These are phyloP conservation scores for Prosopocoilus inquinatus DNA, from an alignment of 2,888 invertebrate genomes.

Conservation along the genomic window DNA sequence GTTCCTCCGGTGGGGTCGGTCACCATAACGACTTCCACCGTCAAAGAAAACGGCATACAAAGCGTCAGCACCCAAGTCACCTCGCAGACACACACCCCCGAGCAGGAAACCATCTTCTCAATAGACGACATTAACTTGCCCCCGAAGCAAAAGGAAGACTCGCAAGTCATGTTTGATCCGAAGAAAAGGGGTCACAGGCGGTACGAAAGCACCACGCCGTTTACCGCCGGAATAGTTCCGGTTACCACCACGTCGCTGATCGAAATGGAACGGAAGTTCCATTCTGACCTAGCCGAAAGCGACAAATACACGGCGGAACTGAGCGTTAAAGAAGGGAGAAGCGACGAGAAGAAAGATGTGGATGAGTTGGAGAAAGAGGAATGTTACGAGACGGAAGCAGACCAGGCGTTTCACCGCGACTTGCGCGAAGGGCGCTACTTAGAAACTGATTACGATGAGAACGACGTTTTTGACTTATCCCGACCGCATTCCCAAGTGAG, in stretches of 20 bases:
- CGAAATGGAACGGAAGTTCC: slow-evolving; percentile 37
- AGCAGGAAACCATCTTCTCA: slow-evolving; percentile 10
- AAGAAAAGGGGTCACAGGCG: slow-evolving; percentile 57
- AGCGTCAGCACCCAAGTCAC: slow-evolving; percentile 58
- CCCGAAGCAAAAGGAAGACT: slow-evolving; percentile 11
- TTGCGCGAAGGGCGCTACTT: slow-evolving; percentile 45
- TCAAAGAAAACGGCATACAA: slow-evolving; percentile 52
- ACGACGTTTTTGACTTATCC: slow-evolving; percentile 27
- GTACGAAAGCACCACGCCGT: slow-evolving; percentile 54
- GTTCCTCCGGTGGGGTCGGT: slow-evolving; percentile 50
- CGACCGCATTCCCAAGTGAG: slow-evolving; percentile 41
- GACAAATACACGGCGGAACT: slow-evolving; percentile 44
- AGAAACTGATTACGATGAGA: slow-evolving; percentile 38
- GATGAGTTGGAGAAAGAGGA: slow-evolving; percentile 48
- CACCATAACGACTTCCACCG: slow-evolving; percentile 54
- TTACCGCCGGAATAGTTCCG: slow-evolving; percentile 31
- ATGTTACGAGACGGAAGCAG: slow-evolving; percentile 51
- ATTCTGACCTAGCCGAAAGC: slow-evolving; percentile 44
- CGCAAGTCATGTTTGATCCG: slow-evolving; percentile 33
- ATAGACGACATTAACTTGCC: neutral
- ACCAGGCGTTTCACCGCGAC: slow-evolving; percentile 49
- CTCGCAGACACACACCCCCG: slow-evolving; percentile 46
- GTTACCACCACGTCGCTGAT: slow-evolving; percentile 30
- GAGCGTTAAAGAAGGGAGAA: slow-evolving; percentile 49
- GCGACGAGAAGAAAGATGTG: slow-evolving; percentile 51